Evolutionary conservation across 2,888 invertebrate genomes (phyloP), one percentile per base, ranked within the genome.

Genomic region (Spilarctia lutea): DNA sequence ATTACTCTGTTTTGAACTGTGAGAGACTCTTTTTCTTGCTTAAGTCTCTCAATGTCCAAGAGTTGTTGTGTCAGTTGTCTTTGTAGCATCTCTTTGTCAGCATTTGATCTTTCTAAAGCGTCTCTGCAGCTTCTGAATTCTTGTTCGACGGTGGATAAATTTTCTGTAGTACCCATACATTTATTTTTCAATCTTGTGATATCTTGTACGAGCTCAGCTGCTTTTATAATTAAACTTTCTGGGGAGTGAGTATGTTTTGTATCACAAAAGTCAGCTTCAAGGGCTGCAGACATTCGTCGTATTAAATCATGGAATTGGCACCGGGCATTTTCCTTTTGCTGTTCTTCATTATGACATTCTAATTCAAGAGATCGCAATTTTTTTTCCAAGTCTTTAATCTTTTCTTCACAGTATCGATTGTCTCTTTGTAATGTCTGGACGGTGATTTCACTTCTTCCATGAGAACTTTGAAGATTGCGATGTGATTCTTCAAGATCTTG

Each of bases 401-500:
- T 97, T 71, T 98, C 98, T 88, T 98, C 98, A 83, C 97, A 96
- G 82, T 95, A 94, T 39, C 97, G 97, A 80, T 97, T 97, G 85
- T 98, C 98, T 77, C 98, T 96, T 84, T 98, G 97, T 71, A 98
- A 92, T 0, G 97, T 97, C 88, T 98, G 97, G 67, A 98, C 94
- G 3, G 97, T 96, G 76, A 97, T 96, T 86, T 98, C 98, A 79
- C 96, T 96, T 80, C 97, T 94, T 2, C 97, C 97, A 77, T 97
- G 96, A 0, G 92, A 87, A 16, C 94, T 88, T 83, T 97, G 97
- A 27, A 98, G 94, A 84, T 96, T 97, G 68, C 98, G 96, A 88
- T 98, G 98, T 72, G 97, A 96, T 85, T 98, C 98, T 89, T 98
- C 98, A 65, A 98, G 94, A 79, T 98, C 97, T 93, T 97, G 96